Evolutionary conservation across 2,888 invertebrate genomes (phyloP).

Genomic region (Barypeithes pellucidus): DNA sequence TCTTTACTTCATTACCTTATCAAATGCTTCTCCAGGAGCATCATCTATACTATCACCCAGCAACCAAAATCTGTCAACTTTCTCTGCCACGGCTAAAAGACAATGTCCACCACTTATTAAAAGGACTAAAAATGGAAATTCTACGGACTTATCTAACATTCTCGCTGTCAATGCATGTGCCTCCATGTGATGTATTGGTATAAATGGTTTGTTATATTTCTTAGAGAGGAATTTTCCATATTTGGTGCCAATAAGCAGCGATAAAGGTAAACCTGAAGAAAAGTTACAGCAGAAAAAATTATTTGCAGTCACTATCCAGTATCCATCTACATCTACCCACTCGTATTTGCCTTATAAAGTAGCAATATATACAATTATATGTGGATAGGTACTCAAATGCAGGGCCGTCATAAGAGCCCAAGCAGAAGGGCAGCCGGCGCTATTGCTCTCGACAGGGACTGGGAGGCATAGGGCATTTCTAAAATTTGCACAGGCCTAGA

Average conservation of each 20-base stretch:
- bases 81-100: conserved; percentile 82
- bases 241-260: conserved; percentile 85
- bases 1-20: conserved; percentile 91
- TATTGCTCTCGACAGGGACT: too few relatives aligned
- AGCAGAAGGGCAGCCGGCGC: too few relatives aligned
- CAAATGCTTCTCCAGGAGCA: conserved; percentile 94
- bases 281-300: too few relatives aligned
- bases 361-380: too few relatives aligned
- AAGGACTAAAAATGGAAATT: conserved; percentile 92
- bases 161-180: conserved; percentile 95
- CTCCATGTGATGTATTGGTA: conserved; percentile 99
- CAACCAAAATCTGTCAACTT: conserved; percentile 83
- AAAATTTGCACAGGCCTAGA: neutral
- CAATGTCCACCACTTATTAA: conserved; percentile 96
- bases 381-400: too few relatives aligned
- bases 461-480: too few relatives aligned
- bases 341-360: too few relatives aligned
- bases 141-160: conserved; percentile 78
- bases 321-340: too few relatives aligned
- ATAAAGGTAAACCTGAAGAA: conserved; percentile 79
- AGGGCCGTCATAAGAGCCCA: too few relatives aligned
- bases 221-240: conserved; percentile 86
- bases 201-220: conserved; percentile 82
- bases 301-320: too few relatives aligned
- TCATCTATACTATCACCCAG: conserved; percentile 88